Evolutionary conservation across 1,140 invertebrate genomes (phyloP).

Genomic region (Lycorma delicatula): DNA sequence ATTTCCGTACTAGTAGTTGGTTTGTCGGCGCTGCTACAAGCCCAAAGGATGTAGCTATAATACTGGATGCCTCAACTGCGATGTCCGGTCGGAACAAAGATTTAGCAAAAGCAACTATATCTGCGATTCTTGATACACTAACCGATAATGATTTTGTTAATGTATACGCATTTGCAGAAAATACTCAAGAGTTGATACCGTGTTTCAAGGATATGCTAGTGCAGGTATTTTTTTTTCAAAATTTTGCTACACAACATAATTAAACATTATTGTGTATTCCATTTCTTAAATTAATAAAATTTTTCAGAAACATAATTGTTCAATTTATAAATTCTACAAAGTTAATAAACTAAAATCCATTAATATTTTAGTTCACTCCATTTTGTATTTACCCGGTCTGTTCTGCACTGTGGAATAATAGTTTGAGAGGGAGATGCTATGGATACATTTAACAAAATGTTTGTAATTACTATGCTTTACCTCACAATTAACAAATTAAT

Average conservation of each 20-base stretch:
- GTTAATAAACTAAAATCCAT: no score
- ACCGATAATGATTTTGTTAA: conserved; percentile 96
- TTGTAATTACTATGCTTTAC: no score
- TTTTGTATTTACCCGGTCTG: no score
- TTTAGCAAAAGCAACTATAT: conserved; percentile 76
- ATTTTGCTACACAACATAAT: no score
- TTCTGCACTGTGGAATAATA: no score
- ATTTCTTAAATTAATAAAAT: background rate
- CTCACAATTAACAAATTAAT: no score
- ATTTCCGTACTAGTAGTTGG: conserved; percentile 81
- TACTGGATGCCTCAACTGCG: conserved; percentile 83
- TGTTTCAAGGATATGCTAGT: conserved; percentile 85
- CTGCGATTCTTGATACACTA: conserved; percentile 85
- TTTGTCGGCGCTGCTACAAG: conserved; percentile 94
- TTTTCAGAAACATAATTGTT: background rate
- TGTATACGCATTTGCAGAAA: conserved; percentile 74
- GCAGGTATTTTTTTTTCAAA: conserved; percentile 43
- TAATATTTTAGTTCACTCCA: no score
- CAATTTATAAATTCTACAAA: no score
- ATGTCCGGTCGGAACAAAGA: conserved; percentile 77
- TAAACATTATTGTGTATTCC: background rate
- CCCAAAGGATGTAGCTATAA: conserved; percentile 88
- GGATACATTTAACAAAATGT: no score
- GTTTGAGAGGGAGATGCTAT: no score
- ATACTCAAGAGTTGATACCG: conserved; percentile 62